A percentile compares a stretch with the other conserved stretches of the same genome.
These are phyloP conservation scores for Hydrochoerus hydrochaeris DNA, from an alignment of 2,113 vertebrate genomes.

Conservation along the genomic window DNA sequence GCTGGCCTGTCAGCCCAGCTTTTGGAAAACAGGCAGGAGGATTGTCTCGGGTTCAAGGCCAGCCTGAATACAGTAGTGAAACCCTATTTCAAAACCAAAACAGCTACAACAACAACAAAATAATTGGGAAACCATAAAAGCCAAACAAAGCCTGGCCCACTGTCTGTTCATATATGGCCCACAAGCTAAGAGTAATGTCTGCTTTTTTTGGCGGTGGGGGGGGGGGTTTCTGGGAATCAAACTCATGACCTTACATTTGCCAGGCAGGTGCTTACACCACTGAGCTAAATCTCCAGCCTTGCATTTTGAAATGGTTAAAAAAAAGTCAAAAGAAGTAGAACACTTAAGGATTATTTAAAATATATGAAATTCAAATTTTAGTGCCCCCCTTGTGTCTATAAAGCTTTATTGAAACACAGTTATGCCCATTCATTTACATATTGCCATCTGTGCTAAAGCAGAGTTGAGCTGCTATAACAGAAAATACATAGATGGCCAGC, in stretches of 20 bases:
- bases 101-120: not conserved
- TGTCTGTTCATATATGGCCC: not conserved
- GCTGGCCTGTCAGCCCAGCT: not conserved
- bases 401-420: not conserved
- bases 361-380: not conserved
- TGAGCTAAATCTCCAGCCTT: no score
- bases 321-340: not conserved
- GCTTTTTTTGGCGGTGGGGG: no score
- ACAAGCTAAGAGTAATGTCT: conserved; percentile 1
- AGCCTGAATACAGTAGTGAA: not conserved
- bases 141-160: not conserved
- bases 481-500: not conserved
- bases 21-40: not conserved
- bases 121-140: not conserved
- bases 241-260: no score
- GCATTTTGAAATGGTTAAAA: not conserved
- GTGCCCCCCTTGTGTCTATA: not conserved
- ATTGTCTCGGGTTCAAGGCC: not conserved
- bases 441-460: not conserved
- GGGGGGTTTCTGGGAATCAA: no score
- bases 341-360: not conserved
- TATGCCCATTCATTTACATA: not conserved
- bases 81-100: not conserved
- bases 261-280: no score
- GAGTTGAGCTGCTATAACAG: not conserved